Conservation (phyloP, 2,797 vertebrate species). For the Eulemur coronatus region DNA sequence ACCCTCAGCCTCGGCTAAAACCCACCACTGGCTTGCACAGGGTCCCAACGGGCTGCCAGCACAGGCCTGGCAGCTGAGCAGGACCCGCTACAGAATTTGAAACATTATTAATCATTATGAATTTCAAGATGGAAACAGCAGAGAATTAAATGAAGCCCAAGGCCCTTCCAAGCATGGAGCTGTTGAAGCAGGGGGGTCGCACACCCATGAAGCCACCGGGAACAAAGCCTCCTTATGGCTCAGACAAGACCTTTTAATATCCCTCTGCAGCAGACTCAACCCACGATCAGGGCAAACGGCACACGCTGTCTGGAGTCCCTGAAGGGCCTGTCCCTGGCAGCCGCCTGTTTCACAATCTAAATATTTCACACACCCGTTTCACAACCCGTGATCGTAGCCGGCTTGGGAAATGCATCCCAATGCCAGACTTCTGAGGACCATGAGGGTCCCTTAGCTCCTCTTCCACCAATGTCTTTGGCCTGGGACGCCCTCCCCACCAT, state of each 20-base stretch:
- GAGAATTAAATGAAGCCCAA: background rate
- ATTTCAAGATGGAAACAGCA: background rate
- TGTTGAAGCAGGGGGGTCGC: accelerated
- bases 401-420: constrained; percentile 17
- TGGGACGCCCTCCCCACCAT: no score
- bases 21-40: background rate
- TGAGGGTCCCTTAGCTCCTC: background rate
- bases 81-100: background rate
- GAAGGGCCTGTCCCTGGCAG: background rate
- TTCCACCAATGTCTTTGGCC: background rate
- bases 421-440: background rate
- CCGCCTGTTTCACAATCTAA: background rate
- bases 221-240: background rate
- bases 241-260: background rate
- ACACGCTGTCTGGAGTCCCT: background rate
- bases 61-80: background rate
- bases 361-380: constrained; percentile 34
- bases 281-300: background rate
- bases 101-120: background rate
- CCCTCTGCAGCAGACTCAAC: background rate
- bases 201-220: accelerated
- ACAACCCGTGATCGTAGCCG: background rate
- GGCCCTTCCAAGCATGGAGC: accelerated
- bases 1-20: background rate
- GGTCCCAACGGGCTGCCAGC: background rate